Evolutionary conservation across 2,888 invertebrate genomes (phyloP).

Genomic region (Palloptera scutellata): DNA sequence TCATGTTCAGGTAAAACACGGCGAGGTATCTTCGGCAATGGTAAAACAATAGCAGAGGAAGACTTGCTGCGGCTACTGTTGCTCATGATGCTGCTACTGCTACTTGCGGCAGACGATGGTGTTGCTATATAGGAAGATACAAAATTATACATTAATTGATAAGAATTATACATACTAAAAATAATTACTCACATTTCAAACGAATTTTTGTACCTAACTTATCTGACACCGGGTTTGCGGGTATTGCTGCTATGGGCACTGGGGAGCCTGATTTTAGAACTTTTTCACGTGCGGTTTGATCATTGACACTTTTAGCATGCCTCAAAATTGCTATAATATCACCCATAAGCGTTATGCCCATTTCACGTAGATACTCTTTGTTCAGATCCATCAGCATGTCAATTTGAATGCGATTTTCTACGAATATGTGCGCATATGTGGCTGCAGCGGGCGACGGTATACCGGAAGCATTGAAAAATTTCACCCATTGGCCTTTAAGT

Average conservation of each 20-base stretch:
- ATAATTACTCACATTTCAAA: slow-evolving; percentile 38
- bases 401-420: slow-evolving; percentile 84
- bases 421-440: slow-evolving; percentile 85
- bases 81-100: background rate
- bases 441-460: slow-evolving; percentile 79
- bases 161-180: background rate
- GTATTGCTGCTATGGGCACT: slow-evolving; percentile 68
- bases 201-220: slow-evolving; percentile 39
- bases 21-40: slow-evolving; percentile 56
- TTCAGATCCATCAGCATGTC: slow-evolving; percentile 88
- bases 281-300: slow-evolving; percentile 68
- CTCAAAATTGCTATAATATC: slow-evolving; percentile 76
- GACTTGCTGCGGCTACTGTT: background rate
- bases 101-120: slow-evolving; percentile 23
- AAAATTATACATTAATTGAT: slow-evolving; percentile 3
- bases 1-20: slow-evolving; percentile 67
- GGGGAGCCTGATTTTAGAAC: slow-evolving; percentile 64
- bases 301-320: slow-evolving; percentile 70
- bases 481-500: slow-evolving; percentile 72
- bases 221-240: slow-evolving; percentile 53
- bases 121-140: slow-evolving; percentile 25
- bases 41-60: slow-evolving; percentile 35
- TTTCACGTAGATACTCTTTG: slow-evolving; percentile 86
- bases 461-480: slow-evolving; percentile 85
- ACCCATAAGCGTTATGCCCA: slow-evolving; percentile 82